A percentile compares a stretch with the other conserved stretches of the same genome.
Evolutionary conservation across 2,797 vertebrate genomes (phyloP).

Genomic region (Girardinus metallicus): DNA sequence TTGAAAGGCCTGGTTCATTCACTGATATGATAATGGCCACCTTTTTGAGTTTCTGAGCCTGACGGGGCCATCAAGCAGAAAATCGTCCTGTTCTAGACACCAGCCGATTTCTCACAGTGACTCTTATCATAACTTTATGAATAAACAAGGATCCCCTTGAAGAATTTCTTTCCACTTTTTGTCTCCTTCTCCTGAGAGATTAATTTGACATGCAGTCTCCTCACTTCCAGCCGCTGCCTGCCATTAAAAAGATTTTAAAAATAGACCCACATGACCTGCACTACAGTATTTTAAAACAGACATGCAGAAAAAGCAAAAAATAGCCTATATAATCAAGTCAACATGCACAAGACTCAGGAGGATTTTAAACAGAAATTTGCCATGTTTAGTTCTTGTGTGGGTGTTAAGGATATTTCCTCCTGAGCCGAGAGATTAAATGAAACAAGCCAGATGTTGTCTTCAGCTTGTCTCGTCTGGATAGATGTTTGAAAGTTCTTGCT

Average conservation of each 20-base stretch:
- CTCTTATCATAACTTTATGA: neutral
- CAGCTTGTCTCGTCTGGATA: neutral
- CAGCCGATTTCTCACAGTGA: neutral
- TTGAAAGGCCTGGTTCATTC: neutral
- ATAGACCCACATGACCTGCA: constrained; percentile 23
- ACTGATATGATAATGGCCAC: neutral
- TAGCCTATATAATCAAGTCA: constrained; percentile 35
- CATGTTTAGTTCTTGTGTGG: constrained; percentile 18
- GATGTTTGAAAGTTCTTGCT: neutral
- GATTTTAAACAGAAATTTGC: constrained; percentile 12
- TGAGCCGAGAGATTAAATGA: constrained; percentile 23
- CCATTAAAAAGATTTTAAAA: constrained; percentile 39
- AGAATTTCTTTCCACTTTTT: neutral
- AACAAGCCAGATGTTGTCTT: constrained; percentile 8
- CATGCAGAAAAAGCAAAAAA: constrained; percentile 36
- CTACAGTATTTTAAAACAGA: constrained; percentile 41
- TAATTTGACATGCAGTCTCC: constrained; percentile 39
- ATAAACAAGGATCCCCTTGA: neutral
- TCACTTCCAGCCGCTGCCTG: constrained; percentile 29
- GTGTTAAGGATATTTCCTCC: constrained; percentile 3
- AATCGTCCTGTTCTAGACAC: neutral
- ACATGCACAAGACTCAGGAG: constrained; percentile 17
- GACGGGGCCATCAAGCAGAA: neutral
- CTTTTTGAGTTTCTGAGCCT: neutral
- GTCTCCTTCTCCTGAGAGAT: constrained; percentile 13